phyloP scores from a whole-genome alignment of 2,113 vertebrate genomes.

The Aldabrachelys gigantea region DNA sequence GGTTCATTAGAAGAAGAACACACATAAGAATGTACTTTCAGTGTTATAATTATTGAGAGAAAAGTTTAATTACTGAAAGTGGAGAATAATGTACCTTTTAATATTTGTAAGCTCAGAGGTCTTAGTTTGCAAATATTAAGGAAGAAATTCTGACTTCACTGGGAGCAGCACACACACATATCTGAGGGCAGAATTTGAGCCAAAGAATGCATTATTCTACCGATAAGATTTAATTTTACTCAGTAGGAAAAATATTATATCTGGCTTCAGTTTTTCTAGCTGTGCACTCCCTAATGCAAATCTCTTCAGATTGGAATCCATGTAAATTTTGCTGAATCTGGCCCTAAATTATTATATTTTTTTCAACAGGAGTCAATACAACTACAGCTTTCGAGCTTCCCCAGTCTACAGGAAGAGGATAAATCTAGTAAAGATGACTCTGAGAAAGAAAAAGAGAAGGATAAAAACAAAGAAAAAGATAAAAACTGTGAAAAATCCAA shows the following conservation, averaged over 20 bases:
- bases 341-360: constrained; percentile 75
- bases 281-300: not conserved
- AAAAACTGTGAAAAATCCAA: constrained; percentile 86
- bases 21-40: not conserved
- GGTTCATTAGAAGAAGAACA: not conserved
- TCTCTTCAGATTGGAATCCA: constrained; percentile 61
- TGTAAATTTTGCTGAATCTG: constrained; percentile 30
- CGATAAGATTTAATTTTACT: constrained; percentile 31
- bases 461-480: constrained; percentile 83
- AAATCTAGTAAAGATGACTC: constrained; percentile 85
- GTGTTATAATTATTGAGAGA: not conserved
- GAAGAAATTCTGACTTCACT: constrained; percentile 43
- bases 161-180: not conserved
- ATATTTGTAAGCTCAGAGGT: not conserved
- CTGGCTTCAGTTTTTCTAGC: constrained; percentile 75
- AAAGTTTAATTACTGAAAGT: not conserved
- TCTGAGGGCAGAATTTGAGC: not conserved
- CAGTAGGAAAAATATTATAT: constrained; percentile 63
- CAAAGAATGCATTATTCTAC: not conserved
- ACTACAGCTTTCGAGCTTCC: constrained; percentile 83
- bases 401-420: constrained; percentile 85
- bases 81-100: not conserved
- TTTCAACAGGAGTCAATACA: constrained; percentile 84
- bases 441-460: constrained; percentile 86
- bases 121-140: not conserved